These are phyloP conservation scores for Aspidiotus rigidus DNA, from an alignment of 2,888 invertebrate genomes.

Conservation along the genomic window DNA sequence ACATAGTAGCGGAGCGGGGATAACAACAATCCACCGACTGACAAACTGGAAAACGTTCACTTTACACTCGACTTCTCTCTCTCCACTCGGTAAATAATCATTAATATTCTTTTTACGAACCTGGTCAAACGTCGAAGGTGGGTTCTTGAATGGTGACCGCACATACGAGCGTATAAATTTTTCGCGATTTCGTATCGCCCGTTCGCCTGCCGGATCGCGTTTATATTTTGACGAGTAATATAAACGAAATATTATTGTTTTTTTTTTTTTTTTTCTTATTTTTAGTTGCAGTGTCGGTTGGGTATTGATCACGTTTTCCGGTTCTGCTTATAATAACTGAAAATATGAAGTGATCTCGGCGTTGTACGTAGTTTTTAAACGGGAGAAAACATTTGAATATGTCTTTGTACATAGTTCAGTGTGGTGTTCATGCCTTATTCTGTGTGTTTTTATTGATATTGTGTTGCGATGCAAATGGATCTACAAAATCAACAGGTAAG, in stretches of 20 bases:
- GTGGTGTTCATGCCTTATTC: constrained; percentile 28
- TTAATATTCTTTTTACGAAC: constrained; percentile 21
- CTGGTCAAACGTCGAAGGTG: constrained; percentile 21
- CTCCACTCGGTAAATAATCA: constrained; percentile 24
- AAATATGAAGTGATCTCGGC: constrained; percentile 31
- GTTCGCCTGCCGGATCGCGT: not conserved
- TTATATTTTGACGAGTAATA: not conserved
- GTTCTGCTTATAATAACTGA: constrained; percentile 1
- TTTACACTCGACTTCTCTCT: constrained; percentile 21
- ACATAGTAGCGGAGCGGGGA: constrained; percentile 33
- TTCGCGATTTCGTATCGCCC: constrained; percentile 29
- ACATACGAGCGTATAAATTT: constrained; percentile 14
- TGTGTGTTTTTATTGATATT: constrained; percentile 28
- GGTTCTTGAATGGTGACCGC: constrained; percentile 16
- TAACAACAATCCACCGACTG: constrained; percentile 32
- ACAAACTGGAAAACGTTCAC: constrained; percentile 32
- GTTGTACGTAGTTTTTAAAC: constrained; percentile 7
- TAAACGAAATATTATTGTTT: too few species aligned
- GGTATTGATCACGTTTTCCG: constrained; percentile 2
- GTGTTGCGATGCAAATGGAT: constrained; percentile 27
- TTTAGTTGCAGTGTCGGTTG: not conserved
- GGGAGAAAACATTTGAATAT: constrained; percentile 29
- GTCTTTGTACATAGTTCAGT: constrained; percentile 34
- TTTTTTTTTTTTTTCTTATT: not conserved
- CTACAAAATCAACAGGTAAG: constrained; percentile 30